These are phyloP conservation scores for Brachionus rotundiformis DNA, from an alignment of 1,140 invertebrate genomes.

Conservation along the genomic window DNA sequence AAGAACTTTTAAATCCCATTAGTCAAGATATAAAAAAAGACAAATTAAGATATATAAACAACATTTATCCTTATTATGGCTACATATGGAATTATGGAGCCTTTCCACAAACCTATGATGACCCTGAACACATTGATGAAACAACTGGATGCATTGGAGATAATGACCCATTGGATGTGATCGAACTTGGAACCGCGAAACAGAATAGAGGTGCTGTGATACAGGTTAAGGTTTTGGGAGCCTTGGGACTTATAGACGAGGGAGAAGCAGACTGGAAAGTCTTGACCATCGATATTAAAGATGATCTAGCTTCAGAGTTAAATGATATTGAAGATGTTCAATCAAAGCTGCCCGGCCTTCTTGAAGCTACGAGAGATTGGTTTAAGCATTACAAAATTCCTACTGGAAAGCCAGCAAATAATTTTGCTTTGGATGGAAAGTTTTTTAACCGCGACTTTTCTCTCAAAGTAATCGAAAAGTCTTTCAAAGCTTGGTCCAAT, in stretches of 20 bases:
- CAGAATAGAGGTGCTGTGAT: slow-evolving; percentile 82
- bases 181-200: slow-evolving; percentile 82
- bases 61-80: slow-evolving; percentile 96
- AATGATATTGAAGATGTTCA: slow-evolving; percentile 87
- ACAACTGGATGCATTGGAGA: slow-evolving; percentile 91
- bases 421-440: slow-evolving; percentile 96
- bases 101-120: slow-evolving; percentile 96
- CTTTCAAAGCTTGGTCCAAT: background rate
- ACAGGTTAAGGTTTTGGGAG: slow-evolving; percentile 86
- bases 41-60: slow-evolving; percentile 88
- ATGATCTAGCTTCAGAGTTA: slow-evolving; percentile 81
- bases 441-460: slow-evolving; percentile 56
- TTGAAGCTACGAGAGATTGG: slow-evolving; percentile 94
- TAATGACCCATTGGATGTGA: slow-evolving; percentile 97
- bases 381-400: slow-evolving; percentile 98
- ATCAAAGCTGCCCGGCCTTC: slow-evolving; percentile 83
- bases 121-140: slow-evolving; percentile 84
- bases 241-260: slow-evolving; percentile 85
- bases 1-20: slow-evolving; percentile 89
- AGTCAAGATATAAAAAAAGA: slow-evolving; percentile 98
- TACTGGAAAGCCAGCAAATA: slow-evolving; percentile 92
- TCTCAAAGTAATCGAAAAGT: background rate
- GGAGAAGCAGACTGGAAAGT: slow-evolving; percentile 99
- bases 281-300: slow-evolving; percentile 85
- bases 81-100: slow-evolving; percentile 99